Base-by-base conservation (phyloP, 2,888 invertebrate genomes). In the Galeopsomyia nigrocyanea region DNA sequence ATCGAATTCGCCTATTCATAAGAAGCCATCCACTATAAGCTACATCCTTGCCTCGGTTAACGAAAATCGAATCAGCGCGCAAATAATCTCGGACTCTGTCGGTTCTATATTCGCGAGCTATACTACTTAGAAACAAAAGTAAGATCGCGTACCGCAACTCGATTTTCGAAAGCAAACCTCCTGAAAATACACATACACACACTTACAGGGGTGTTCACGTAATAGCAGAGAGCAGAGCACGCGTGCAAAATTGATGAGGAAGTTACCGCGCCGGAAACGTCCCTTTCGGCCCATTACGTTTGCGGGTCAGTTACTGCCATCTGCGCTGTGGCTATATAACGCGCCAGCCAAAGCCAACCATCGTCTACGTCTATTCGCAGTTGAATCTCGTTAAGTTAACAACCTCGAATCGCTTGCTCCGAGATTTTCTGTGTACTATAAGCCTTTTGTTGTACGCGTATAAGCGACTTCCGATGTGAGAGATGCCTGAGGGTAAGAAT, bases 111-210 rank as follows among this genome's bases (percentile, higher is more conserved):
- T 26, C 26, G 26, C 26, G 26, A 13, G 14, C 47, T 46, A 39
- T 39, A 13, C 55, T 10, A 14, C 10, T 10, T 56, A n/a, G n/a
- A n/a, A n/a, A 26, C 26, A 26, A 26, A 26, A 26, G 26, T 26
- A 26, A 5, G 3, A 26, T 2, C 26, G 26, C 2, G 2, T 5
- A 26, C 5, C 5, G 26, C 26, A 58, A 61, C 50, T 69, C 39
- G 22, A 69, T 63, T 57, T 26, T 7, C 46, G 14, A 21, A 13
- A n/a, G 17, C 10, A 13, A 17, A 5, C 6, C 21, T 68, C 60
- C 55, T 47, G 47, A 73, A 73, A 73, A 68, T 62, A 64, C 22
- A n/a, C n/a, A n/a, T n/a, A n/a, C n/a, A n/a, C n/a, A n/a, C n/a
- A n/a, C n/a, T n/a, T n/a, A n/a, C n/a, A n/a, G n/a, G n/a, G n/a